These are phyloP conservation scores for Parnassius orleans DNA, from an alignment of 2,888 invertebrate species.

Conservation along the genomic window DNA sequence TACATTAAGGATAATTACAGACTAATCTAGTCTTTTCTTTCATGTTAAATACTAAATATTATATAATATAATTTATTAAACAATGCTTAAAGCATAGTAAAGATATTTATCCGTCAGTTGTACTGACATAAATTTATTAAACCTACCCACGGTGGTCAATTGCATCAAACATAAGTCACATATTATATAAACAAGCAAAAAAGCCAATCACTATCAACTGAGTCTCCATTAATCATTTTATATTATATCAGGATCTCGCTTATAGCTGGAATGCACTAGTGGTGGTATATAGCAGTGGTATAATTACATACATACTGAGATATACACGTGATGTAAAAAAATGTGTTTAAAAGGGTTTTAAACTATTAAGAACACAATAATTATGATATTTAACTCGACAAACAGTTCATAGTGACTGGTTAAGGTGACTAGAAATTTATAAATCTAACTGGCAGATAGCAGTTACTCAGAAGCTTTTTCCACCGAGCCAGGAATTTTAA, in stretches of 20 bases:
- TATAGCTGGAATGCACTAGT: too few species aligned
- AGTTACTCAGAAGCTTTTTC: conserved; percentile 14
- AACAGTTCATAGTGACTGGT: too few species aligned
- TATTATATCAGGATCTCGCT: too few species aligned
- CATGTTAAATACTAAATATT: conserved; percentile 12
- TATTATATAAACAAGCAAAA: background rate
- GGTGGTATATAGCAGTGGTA: too few species aligned
- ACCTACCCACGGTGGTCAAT: conserved; percentile 20
- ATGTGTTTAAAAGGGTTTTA: too few species aligned
- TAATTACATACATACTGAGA: too few species aligned
- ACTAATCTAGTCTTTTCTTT: conserved; percentile 11
- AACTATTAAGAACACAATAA: too few species aligned
- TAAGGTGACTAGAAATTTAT: conserved; percentile 9
- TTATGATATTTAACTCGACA: too few species aligned
- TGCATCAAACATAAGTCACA: conserved; percentile 6
- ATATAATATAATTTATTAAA: conserved; percentile 2
- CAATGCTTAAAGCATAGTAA: conserved; percentile 21
- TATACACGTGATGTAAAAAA: too few species aligned
- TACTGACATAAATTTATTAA: conserved; percentile 18
- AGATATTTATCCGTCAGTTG: conserved; percentile 20
- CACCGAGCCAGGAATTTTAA: conserved; percentile 45
- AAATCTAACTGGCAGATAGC: conserved; percentile 6
- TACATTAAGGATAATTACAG: conserved; percentile 8
- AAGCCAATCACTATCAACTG: too few species aligned
- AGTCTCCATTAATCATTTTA: too few species aligned